These are phyloP conservation scores for Xestoiulus laeticollis DNA, from an alignment of 2,888 invertebrate genomes.

Conservation along the genomic window DNA sequence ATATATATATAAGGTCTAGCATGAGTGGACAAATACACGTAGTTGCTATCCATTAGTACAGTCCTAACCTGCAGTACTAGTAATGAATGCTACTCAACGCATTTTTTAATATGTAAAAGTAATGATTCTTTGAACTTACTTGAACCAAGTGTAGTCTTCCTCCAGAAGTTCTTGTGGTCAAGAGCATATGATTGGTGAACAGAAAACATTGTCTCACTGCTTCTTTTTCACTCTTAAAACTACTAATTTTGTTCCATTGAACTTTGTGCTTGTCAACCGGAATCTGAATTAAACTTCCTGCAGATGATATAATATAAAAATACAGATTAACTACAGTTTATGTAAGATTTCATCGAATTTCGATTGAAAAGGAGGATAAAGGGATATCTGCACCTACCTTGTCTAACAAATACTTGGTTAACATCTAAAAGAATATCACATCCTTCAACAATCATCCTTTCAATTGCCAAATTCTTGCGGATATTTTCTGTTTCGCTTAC, in stretches of 20 bases:
- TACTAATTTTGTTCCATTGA: slow-evolving; percentile 71
- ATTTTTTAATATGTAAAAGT: neutral
- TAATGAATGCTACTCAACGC: too few species aligned
- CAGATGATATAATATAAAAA: slow-evolving; percentile 56
- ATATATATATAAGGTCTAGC: too few species aligned
- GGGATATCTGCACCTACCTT: slow-evolving; percentile 70
- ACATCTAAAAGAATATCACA: slow-evolving; percentile 92
- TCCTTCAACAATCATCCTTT: slow-evolving; percentile 92
- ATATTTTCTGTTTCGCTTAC: slow-evolving; percentile 89
- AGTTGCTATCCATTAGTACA: too few species aligned
- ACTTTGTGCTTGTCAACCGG: slow-evolving; percentile 70
- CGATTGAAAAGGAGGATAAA: neutral
- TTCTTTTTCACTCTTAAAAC: slow-evolving; percentile 71
- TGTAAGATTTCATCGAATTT: neutral
- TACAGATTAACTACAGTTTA: neutral
- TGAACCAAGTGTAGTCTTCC: slow-evolving; percentile 86
- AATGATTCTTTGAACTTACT: slow-evolving; percentile 55
- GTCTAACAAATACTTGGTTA: slow-evolving; percentile 91
- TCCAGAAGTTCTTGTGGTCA: slow-evolving; percentile 81
- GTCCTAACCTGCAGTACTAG: too few species aligned
- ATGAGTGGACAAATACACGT: too few species aligned
- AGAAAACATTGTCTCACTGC: slow-evolving; percentile 83
- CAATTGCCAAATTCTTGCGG: slow-evolving; percentile 88
- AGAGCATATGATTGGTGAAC: slow-evolving; percentile 88
- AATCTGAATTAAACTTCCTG: slow-evolving; percentile 81